Evolutionary conservation across 1,140 invertebrate species (phyloP), one percentile per base, ranked within the genome.

Genomic region (Caerostris darwini): DNA sequence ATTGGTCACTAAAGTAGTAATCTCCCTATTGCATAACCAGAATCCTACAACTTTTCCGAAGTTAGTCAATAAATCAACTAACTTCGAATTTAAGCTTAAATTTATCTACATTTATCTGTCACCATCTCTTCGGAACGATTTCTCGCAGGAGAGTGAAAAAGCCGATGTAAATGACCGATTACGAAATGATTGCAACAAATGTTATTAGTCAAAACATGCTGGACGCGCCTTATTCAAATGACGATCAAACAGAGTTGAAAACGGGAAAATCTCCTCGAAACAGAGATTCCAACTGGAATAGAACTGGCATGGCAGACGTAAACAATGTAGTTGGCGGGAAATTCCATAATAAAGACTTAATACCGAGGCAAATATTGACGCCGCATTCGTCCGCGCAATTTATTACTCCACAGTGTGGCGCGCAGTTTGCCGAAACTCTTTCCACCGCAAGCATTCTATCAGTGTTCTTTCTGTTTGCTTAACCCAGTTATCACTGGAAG

Each of bases 281-380:
- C 71, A 77, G 69, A 71, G 67, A 71, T 71, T 71, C 19, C 69
- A 64, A 64, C 71, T 81, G 34, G 50, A 53, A 19, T 54, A 53
- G 71, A 77, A 82, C 69, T 91, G 86, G 12, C 88, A 69, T 85
- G 58, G 71, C 90, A 92, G 83, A 86, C 93, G 71, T 94, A 82
- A 90, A 94, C 93, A 94, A 94, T 90, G 93, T 69, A 54, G 86
- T 34, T 86, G 87, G 64, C 57, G 83, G 56, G 92, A 86, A 64
- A 94, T 94, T 88, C 92, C 92, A 94, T 94, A 94, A 94, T 94
- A 94, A 94, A 94, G 93, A 94, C 93, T 90, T 94, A 94, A 94
- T 94, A 88, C 93, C 93, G 87, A 90, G 50, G 93, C 87, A 94
- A 94, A 94, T 94, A 94, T 94, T 94, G 93, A 94, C 93, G 88